Conservation (phyloP, 2,888 invertebrate species). For the Drosophila flavopinicola region DNA sequence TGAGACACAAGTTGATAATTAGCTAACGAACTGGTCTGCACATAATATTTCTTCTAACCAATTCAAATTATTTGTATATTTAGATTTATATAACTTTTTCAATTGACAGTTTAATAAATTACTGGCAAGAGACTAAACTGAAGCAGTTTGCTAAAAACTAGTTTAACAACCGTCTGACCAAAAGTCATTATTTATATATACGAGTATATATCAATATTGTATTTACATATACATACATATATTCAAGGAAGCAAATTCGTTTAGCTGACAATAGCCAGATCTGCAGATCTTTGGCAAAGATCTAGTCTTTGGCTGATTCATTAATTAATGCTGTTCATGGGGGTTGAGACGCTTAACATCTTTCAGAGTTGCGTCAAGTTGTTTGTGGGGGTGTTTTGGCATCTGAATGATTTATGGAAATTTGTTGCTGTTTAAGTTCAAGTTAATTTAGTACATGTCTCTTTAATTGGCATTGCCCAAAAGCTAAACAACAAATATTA, state of each 20-base stretch:
- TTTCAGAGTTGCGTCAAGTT: slow-evolving; percentile 26
- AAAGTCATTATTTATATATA: slow-evolving; percentile 11
- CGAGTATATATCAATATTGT: background rate
- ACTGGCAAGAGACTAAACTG: slow-evolving; percentile 1
- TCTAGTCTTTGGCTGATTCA: slow-evolving; percentile 22
- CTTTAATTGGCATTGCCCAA: slow-evolving; percentile 56
- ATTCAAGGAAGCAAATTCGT: slow-evolving; percentile 12
- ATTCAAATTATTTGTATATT: background rate
- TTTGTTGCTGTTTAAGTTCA: slow-evolving; percentile 34
- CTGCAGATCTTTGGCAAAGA: slow-evolving; percentile 6
- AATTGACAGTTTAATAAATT: slow-evolving; percentile 14
- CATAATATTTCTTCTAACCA: background rate
- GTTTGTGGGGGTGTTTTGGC: slow-evolving; percentile 49
- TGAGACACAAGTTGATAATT: background rate
- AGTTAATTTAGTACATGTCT: slow-evolving; percentile 51
- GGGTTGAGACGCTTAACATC: slow-evolving; percentile 20
- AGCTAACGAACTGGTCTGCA: background rate
- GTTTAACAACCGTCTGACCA: slow-evolving; percentile 24
- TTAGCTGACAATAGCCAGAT: slow-evolving; percentile 16
- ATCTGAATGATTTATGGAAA: slow-evolving; percentile 43
- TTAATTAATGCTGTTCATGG: slow-evolving; percentile 38
- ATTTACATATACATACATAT: background rate
- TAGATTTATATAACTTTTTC: slow-evolving; percentile 4
- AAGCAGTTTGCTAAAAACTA: slow-evolving; percentile 19
- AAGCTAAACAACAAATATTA: slow-evolving; percentile 6